Evolutionary conservation across 30 jellyfish, hydroid and myxozoan genomes (phyloP), one percentile per base, ranked within the genome.

Genomic region (Aurelia sp.): DNA sequence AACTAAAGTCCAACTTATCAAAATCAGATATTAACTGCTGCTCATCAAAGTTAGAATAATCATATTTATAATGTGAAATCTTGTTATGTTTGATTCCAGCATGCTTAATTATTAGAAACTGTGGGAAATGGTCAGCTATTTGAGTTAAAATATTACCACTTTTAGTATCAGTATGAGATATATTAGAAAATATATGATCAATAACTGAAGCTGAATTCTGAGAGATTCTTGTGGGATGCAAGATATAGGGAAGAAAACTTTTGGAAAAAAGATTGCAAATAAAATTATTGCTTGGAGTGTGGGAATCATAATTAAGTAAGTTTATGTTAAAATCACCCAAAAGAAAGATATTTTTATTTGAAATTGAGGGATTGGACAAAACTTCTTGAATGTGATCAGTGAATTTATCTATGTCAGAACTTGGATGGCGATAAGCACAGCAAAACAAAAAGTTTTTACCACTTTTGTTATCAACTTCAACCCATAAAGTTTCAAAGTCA

Each of bases 151-250:
- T 63, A 60, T 77, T 77, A 16, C 88, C 88, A 59, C 78, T 35
- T 60, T 38, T 58, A 19, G 62, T 31, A n/a, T 61, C 52, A 15
- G 78, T 40, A 77, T 77, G 53, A 48, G 60, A 47, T 63, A 59
- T 53, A 51, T 77, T 44, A 40, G 88, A 55, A 76, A 77, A 77
- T 30, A 77, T 77, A 52, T 81, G 67, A 68, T 81, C 91, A 81
- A 81, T 81, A 21, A 81, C 61, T 67, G 84, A 66, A 38, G 91
- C 68, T 55, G 84, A 81, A 62, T 41, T 47, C 30, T 47, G 63
- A 70, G 66, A 65, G 50, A 84, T 60, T 59, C 85, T 67, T 71
- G 78, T 70, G 52, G 78, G 85, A 27, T 55, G 82, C 55, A 18
- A 63, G 22, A 80, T 80, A 69, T 82, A 63, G 13, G 91, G 91